Percentiles rank a stretch among this genome's conserved stretches.
phyloP scores from a whole-genome alignment of 2,113 vertebrate species.

The Meles meles region DNA sequence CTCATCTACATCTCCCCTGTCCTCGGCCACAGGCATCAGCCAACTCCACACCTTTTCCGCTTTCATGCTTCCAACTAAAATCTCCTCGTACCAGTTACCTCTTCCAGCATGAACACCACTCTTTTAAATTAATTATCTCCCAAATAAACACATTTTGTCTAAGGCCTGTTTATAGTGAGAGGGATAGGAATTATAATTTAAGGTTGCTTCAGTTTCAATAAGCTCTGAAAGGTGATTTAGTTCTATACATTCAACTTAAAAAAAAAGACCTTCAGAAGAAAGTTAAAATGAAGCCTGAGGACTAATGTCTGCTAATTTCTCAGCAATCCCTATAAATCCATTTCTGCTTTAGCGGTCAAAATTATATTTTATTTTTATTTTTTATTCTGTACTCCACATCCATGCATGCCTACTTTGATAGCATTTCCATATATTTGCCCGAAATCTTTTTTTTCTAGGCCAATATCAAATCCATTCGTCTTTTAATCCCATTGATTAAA shows the following conservation, averaged over 20 bases:
- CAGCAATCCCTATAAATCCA: background rate
- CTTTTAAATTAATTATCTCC: background rate
- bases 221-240: conserved; percentile 26
- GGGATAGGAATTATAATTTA: background rate
- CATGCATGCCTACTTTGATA: background rate
- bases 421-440: background rate
- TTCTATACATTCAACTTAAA: background rate
- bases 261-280: background rate
- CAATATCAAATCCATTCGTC: background rate
- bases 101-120: background rate
- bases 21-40: background rate
- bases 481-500: background rate
- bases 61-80: background rate
- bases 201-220: background rate
- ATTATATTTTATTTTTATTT: background rate
- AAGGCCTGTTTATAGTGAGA: background rate
- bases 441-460: background rate
- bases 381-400: background rate
- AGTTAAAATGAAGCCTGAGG: background rate
- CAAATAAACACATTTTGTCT: background rate
- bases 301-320: background rate
- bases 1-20: background rate
- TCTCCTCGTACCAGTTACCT: background rate
- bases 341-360: background rate
- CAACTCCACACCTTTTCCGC: background rate